Evolutionary conservation across 2,888 invertebrate species (phyloP), one percentile per base, ranked within the genome.

Genomic region (Stenichneumon culpator): DNA sequence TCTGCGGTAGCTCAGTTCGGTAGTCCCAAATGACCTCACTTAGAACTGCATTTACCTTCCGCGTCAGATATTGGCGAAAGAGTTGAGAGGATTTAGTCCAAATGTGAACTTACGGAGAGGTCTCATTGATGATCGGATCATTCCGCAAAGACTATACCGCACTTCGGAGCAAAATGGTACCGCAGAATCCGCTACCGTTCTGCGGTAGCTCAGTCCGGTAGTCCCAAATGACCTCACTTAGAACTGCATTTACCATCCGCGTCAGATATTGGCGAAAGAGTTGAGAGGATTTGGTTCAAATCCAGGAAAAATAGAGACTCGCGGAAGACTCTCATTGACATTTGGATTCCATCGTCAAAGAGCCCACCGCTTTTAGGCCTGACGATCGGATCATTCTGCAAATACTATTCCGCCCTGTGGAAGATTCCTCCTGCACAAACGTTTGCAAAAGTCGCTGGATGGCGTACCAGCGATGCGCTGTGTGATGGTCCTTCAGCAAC

Each of bases 371-470:
- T 5, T 19, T 19, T 1, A 52, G 9, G 0, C 1, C 52, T 7
- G 16, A 7, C 19, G 52, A 19, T 19, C 9, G 19, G n/a, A 52
- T 2, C 19, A 2, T 19, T 52, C 52, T 6, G 19, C 52, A n/a
- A 52, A 11, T 6, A 52, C 6, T 1, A 3, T 19, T 6, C 19
- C 52, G 19, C 60, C 16, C 28, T 9, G 44, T 14, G 52, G 39
- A 73, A 44, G 57, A 32, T 11, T 19, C 47, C n/a, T 36, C 50
- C 44, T 32, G 47, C 11, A 79, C 39, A 36, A 60, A 79, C 63
- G 50, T 72, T 79, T 63, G 70, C 60, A 39, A 70, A 70, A 52
- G 79, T 69, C 22, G 63, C 44, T 39, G 63, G 65, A 75, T 68
- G 75, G 77, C 70, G 44, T 44, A 44, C 2, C 25, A 14, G 47